phyloP scores from a whole-genome alignment of 92 coral and sea anemone species.

The Phenganax subtilis region DNA sequence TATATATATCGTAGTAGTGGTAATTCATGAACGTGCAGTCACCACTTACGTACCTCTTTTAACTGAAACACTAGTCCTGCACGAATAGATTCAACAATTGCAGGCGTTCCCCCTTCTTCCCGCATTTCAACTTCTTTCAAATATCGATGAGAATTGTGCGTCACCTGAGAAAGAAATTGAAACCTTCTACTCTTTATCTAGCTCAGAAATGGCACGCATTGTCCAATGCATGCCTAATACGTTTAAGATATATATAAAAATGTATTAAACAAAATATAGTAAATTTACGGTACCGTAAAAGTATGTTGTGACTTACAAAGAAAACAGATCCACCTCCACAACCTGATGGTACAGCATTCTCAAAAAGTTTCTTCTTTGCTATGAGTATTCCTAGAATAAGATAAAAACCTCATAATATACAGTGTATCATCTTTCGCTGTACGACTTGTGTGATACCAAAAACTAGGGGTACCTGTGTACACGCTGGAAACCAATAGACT shows the following conservation, averaged over 20 bases:
- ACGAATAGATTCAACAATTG: constrained; percentile 92
- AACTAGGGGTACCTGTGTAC: background rate
- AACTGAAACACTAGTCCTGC: constrained; percentile 97
- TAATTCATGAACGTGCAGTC: too few species aligned
- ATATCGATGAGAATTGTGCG: constrained; percentile 84
- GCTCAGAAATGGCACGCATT: background rate
- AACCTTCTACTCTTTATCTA: background rate
- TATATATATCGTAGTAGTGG: too few species aligned
- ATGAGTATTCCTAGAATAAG: constrained; percentile 69
- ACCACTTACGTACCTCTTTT: too few species aligned
- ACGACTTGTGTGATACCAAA: too few species aligned
- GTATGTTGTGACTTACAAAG: constrained; percentile 59
- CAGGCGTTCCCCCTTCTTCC: constrained; percentile 96
- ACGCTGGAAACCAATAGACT: too few species aligned
- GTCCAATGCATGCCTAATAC: background rate
- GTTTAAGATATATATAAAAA: background rate
- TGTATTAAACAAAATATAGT: background rate
- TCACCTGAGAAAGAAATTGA: constrained; percentile 54
- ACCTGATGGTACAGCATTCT: constrained; percentile 85
- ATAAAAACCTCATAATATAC: background rate
- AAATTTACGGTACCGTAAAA: background rate
- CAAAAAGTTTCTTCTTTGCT: constrained; percentile 79
- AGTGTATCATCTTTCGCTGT: background rate
- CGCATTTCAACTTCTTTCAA: constrained; percentile 88
- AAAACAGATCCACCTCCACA: constrained; percentile 99